A percentile compares a stretch with the other conserved stretches of the same genome.
Conservation (phyloP, 2,797 vertebrate genomes). For the Protosalanx chinensis region DNA sequence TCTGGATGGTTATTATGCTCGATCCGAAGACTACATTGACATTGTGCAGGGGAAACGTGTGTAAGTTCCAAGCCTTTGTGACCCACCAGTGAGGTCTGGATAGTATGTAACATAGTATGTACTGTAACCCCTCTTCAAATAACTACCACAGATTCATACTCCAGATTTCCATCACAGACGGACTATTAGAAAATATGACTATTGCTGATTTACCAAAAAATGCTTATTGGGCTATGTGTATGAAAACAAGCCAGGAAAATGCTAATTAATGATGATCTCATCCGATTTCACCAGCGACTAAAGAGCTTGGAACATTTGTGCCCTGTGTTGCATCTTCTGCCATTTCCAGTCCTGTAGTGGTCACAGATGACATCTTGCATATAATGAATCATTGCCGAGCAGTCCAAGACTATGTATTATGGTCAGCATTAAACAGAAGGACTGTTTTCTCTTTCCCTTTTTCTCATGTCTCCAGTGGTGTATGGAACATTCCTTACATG, state of each 20-base stretch:
- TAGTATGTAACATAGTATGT: background rate
- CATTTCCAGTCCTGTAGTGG: slow-evolving; percentile 10
- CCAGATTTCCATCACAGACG: background rate
- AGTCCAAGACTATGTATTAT: slow-evolving; percentile 22
- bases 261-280: slow-evolving; percentile 31
- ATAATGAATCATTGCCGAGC: slow-evolving; percentile 15
- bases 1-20: slow-evolving; percentile 93
- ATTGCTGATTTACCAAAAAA: background rate
- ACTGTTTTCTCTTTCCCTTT: slow-evolving; percentile 10
- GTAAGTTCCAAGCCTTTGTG: slow-evolving; percentile 74
- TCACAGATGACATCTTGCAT: slow-evolving; percentile 6
- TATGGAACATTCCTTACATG: slow-evolving; percentile 98
- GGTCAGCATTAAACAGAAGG: slow-evolving; percentile 16
- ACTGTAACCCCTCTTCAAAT: background rate
- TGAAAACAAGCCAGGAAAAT: slow-evolving; percentile 37
- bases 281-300: slow-evolving; percentile 20
- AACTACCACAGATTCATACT: background rate
- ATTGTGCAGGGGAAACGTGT: slow-evolving; percentile 92
- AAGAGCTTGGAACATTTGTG: slow-evolving; percentile 17
- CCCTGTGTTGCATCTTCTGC: background rate
- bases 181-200: background rate
- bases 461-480: slow-evolving; percentile 76
- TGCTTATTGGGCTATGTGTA: slow-evolving; percentile 2
- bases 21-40: slow-evolving; percentile 96
- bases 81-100: background rate